Evolutionary conservation across 2,797 vertebrate species (phyloP).

Genomic region (Cynodonichthys magdalenae): DNA sequence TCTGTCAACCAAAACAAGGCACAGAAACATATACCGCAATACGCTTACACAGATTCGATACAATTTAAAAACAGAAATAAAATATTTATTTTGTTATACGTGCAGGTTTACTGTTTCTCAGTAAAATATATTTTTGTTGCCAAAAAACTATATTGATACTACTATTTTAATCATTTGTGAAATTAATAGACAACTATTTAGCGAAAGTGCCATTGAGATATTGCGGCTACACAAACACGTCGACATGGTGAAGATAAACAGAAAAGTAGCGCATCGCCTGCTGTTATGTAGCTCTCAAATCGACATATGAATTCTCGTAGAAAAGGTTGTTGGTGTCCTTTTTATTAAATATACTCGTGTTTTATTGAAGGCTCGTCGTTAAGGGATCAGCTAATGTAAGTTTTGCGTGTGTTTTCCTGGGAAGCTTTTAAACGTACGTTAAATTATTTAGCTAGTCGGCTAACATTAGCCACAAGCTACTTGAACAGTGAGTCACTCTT

Average conservation of each 20-base stretch:
- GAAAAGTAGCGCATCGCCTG: constrained; percentile 48
- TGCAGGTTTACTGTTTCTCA: background rate
- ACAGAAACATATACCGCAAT: background rate
- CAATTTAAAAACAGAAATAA: background rate
- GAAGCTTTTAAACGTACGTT: constrained; percentile 39
- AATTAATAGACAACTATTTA: background rate
- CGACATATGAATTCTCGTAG: constrained; percentile 14
- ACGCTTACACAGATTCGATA: constrained; percentile 52
- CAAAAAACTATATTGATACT: too few relatives aligned
- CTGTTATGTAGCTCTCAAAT: constrained; percentile 7
- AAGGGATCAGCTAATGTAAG: constrained; percentile 58
- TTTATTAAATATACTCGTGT: too few relatives aligned
- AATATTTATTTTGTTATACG: background rate
- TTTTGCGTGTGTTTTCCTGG: constrained; percentile 7
- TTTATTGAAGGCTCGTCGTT: background rate
- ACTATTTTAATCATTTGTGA: too few relatives aligned
- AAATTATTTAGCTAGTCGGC: constrained; percentile 28
- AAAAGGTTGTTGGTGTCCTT: background rate
- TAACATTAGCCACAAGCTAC: constrained; percentile 55
- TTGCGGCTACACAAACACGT: constrained; percentile 65
- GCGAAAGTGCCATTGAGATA: constrained; percentile 65
- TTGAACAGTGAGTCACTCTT: constrained; percentile 14
- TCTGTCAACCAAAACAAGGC: constrained; percentile 40
- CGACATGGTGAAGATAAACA: constrained; percentile 81
- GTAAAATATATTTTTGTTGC: background rate